Percentiles rank a stretch among this genome's conserved stretches.
Evolutionary conservation across 37 sponge, comb jelly and placozoan species (phyloP).

Genomic region (Cladorhizidae sp.): DNA sequence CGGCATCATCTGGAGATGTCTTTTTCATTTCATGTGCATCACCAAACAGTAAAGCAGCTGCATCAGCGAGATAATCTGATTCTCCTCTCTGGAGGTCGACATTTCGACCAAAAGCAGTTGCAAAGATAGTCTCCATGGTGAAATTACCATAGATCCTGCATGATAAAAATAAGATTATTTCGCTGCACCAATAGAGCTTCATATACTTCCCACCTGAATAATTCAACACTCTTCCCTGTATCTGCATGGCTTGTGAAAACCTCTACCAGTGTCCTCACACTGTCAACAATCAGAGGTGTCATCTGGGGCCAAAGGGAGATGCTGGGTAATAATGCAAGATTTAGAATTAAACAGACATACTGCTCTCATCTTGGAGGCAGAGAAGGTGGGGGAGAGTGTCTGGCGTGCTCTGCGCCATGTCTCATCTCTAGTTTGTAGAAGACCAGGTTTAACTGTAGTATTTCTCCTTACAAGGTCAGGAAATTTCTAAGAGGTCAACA

Average conservation of each 20-base stretch:
- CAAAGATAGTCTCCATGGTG: constrained; percentile 76
- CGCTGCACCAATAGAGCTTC: not conserved
- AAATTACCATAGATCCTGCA: constrained; percentile 26
- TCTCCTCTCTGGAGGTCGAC: constrained; percentile 41
- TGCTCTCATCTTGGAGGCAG: too few relatives aligned
- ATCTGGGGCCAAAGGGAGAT: constrained; percentile 43
- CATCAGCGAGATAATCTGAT: constrained; percentile 48
- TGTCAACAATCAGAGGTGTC: constrained; percentile 59
- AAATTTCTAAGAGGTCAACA: too few relatives aligned
- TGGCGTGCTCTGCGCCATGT: too few relatives aligned
- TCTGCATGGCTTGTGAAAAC: constrained; percentile 23
- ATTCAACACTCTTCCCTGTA: constrained; percentile 39
- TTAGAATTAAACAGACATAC: too few relatives aligned
- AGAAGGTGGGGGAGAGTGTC: too few relatives aligned
- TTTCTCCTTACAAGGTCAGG: too few relatives aligned
- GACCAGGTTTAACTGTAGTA: too few relatives aligned
- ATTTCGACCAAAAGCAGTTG: constrained; percentile 60
- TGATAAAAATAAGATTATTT: constrained; percentile 33
- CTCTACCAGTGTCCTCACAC: constrained; percentile 19
- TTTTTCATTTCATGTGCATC: constrained; percentile 7
- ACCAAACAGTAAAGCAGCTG: constrained; percentile 19
- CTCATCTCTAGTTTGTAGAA: too few relatives aligned
- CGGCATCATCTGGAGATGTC: not conserved
- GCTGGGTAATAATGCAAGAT: too few relatives aligned
- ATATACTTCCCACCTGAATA: constrained; percentile 23